Conservation (phyloP, 2,113 vertebrate species). For the Otolemur garnettii region DNA sequence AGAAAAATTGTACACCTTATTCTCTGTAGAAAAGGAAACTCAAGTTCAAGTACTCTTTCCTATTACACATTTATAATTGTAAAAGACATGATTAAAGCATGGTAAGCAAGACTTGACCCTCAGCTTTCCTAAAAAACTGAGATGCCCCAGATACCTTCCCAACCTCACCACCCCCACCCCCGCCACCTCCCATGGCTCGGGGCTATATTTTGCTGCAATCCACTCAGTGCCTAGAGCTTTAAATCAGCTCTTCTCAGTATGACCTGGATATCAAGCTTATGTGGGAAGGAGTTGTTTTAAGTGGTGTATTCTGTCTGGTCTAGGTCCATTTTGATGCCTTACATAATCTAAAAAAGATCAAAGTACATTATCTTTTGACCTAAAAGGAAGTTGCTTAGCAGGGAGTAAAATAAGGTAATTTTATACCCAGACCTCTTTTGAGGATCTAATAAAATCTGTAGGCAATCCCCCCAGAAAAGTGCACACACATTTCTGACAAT, state of each 20-base stretch:
- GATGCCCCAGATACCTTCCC: not conserved
- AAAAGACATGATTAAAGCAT: not conserved
- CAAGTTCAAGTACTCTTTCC: not conserved
- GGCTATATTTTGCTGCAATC: not conserved
- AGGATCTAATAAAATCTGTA: not conserved
- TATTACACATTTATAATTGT: not conserved
- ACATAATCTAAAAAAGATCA: conserved; percentile 35
- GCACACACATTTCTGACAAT: not conserved
- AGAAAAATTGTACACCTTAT: not conserved
- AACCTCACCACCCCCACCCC: too few relatives aligned
- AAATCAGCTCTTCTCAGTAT: not conserved
- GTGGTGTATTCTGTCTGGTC: not conserved
- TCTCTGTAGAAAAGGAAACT: not conserved
- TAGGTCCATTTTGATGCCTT: conserved; percentile 16
- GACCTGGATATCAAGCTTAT: not conserved
- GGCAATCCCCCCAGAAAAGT: not conserved
- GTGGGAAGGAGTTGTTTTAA: not conserved
- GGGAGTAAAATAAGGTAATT: not conserved
- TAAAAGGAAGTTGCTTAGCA: not conserved
- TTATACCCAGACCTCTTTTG: not conserved
- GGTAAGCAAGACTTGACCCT: not conserved
- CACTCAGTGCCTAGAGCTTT: not conserved
- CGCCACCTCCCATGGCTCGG: not conserved
- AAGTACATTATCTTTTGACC: conserved; percentile 47
- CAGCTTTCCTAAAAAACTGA: not conserved